Base-by-base conservation (phyloP, 1,140 invertebrate genomes). In the Parasteatoda tepidariorum region DNA sequence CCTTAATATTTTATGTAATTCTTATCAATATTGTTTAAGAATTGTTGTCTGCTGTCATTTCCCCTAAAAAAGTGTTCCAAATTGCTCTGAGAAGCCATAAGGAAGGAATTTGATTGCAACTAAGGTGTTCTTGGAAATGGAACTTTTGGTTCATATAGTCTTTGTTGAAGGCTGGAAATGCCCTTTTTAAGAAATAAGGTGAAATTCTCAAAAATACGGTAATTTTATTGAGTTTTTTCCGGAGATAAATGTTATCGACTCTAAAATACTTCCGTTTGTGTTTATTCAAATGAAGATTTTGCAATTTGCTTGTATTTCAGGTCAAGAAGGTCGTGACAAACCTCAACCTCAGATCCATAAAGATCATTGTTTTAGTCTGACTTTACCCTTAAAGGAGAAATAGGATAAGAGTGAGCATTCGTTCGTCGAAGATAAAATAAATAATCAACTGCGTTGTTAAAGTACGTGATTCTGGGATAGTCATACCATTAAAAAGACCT, bases 251-350 rank as follows among this genome's bases (percentile, higher is more conserved):
- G 33, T 61, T 74, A 26, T 28, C 7, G 9, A 26, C 57, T n/a
- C 7, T 59, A 33, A 61, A 61, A 18, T n/a, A 61, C 71, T 74
- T 74, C 71, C 71, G 71, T 74, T 74, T 22, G 30, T 59, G 30
- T 74, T 74, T 61, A 74, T 74, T 59, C 71, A 74, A 74, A 74
- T 74, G 31, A 34, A 61, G 54, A 28, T 74, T 61, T 31, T 2
- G 71, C 22, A 74, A 74, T 54, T 41, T 6, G 66, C n/a, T 38
- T 68, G 22, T 24, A 38, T n/a, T 24, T 68, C 33, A 41, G 66
- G 66, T 68, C 66, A 68, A 41, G 33, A 48, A 28, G n/a, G 38
- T 68, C 24, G 3, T 68, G 34, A 15, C 22, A 48, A 26, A 0
- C 22, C 38, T 13, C 38, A 48, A 48, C 38, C n/a, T n/a, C n/a